Evolutionary conservation across 2,113 vertebrate genomes (phyloP).

Genomic region (Perca flavescens): DNA sequence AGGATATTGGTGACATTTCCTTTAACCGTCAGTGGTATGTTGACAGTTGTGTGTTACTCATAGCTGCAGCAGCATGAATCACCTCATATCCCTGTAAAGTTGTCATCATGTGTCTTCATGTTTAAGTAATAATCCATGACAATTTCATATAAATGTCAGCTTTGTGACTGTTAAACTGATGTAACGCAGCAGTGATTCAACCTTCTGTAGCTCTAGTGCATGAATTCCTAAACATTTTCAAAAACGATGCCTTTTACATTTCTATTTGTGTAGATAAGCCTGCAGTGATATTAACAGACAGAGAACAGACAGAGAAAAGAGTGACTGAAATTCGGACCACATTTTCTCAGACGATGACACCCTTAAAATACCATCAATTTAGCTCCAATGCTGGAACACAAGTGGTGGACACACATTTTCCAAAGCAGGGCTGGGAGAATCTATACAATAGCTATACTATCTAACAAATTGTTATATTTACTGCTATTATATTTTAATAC

Average conservation of each 20-base stretch:
- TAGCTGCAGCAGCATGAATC: slow-evolving; percentile 46
- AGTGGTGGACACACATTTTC: no score
- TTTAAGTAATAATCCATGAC: slow-evolving; percentile 34
- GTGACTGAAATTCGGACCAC: no score
- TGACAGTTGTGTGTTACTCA: slow-evolving; percentile 59
- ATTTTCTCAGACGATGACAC: no score
- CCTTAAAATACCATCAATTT: no score
- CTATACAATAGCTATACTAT: no score
- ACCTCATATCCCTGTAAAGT: slow-evolving; percentile 46
- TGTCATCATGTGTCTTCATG: slow-evolving; percentile 35
- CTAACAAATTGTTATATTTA: no score
- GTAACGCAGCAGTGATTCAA: slow-evolving; percentile 17
- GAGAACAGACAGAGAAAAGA: background rate
- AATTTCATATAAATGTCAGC: slow-evolving; percentile 43
- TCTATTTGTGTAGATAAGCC: background rate
- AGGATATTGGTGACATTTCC: slow-evolving; percentile 45
- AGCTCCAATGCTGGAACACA: no score
- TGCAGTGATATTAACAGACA: background rate
- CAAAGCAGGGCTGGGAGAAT: no score
- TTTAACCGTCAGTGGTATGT: slow-evolving; percentile 39
- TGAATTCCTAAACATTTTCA: background rate
- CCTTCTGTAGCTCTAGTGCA: background rate
- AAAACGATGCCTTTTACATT: background rate
- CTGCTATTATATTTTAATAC: background rate
- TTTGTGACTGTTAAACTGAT: slow-evolving; percentile 17